Evolutionary conservation across 2,797 vertebrate genomes (phyloP), one percentile per base, ranked within the genome.

Genomic region (Alcedo quadribrachys): DNA sequence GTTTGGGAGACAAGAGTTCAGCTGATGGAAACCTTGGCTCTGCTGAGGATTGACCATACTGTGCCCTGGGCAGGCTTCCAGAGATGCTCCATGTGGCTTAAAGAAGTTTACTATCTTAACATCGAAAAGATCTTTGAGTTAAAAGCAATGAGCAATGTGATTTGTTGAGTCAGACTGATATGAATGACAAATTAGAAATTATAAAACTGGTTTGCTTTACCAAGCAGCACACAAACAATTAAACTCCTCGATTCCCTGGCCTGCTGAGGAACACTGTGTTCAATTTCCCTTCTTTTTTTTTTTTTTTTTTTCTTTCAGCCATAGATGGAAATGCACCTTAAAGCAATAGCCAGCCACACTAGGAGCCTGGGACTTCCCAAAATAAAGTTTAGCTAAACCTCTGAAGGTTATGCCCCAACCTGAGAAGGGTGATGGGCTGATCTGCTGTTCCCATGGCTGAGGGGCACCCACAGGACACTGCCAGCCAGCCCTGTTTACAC

Each of bases 161-260:
- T 82, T 70, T 69, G 18, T 94, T 30, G 32, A 90, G 45, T 55
- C 67, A 73, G 37, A 37, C 12, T n/a, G n/a, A 32, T 53, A 28
- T 51, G 68, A 85, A 86, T 69, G 58, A 68, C 65, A 91, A 84
- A 80, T 68, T 15, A 92, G 55, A 82, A 87, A 92, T 73, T 70
- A 90, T 21, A 87, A 61, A 66, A 43, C n/a, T n/a, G 40, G 6
- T 86, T 50, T 80, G 32, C 61, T 67, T 87, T 69, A 74, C 57
- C 53, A 81, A 89, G 79, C 27, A 91, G 71, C 19, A 46, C 46
- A 30, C 18, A 85, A 57, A 40, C 70, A 84, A 81, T 78, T 87
- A 69, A 87, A 45, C 18, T 45, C 79, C 54, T 11, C 33, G 42
- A 8, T 67, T 48, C 46, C 79, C 81, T 40, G 83, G 20, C 81